Conservation (phyloP, 2,888 invertebrate species). For the Parthenolecanium corni region DNA sequence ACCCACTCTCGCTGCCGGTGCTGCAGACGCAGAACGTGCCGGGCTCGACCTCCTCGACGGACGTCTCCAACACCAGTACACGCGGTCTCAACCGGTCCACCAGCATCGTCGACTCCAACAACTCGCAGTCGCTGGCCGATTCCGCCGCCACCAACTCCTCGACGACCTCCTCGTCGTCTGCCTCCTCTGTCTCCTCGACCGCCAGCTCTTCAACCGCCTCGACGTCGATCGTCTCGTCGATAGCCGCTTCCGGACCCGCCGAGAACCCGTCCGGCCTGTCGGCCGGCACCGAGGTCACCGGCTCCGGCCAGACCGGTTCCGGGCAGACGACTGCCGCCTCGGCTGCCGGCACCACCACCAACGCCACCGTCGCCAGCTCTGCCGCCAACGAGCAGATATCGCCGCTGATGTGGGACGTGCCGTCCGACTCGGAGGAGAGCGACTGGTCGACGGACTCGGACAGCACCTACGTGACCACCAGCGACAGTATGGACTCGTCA, state of each 20-base stretch:
- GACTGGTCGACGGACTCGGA: conserved; percentile 8
- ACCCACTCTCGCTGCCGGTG: conserved; percentile 14
- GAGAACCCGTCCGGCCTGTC: too few relatives aligned
- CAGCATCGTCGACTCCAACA: neutral
- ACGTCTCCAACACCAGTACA: neutral
- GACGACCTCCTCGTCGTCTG: neutral
- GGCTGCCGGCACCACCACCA: neutral
- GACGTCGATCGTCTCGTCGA: neutral
- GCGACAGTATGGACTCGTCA: conserved; percentile 1
- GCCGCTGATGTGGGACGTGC: conserved; percentile 14
- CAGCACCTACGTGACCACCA: neutral
- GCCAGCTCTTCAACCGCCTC: neutral
- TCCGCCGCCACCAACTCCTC: neutral
- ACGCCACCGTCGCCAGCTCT: neutral
- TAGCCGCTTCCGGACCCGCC: neutral
- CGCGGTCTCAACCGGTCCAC: neutral
- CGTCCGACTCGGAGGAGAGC: conserved; percentile 10
- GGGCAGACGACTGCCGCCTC: neutral
- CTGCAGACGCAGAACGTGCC: neutral
- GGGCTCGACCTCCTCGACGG: neutral
- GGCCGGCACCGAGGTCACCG: too few relatives aligned
- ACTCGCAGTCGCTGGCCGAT: neutral
- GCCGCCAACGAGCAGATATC: neutral
- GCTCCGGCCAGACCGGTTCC: neutral
- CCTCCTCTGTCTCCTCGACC: neutral